phyloP scores from a whole-genome alignment of 2,113 vertebrate genomes.

The Caloenas nicobarica region DNA sequence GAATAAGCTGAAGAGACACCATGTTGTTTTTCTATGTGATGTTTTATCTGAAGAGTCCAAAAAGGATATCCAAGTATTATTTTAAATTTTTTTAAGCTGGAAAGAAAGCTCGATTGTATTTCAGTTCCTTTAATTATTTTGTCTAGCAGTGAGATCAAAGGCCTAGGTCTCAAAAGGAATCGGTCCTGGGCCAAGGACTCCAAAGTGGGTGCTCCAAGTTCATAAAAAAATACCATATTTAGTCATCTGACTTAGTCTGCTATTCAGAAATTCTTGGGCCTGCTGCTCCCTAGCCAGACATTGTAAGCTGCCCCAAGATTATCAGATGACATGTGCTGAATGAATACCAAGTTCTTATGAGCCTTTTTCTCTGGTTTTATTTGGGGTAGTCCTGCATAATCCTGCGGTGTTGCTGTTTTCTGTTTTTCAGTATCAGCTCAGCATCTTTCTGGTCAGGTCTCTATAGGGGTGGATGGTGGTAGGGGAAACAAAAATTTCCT shows the following conservation, averaged over 20 bases:
- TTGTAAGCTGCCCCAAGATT: constrained; percentile 43
- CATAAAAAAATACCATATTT: constrained; percentile 58
- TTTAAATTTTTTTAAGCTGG: background rate
- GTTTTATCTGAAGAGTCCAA: constrained; percentile 41
- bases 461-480: background rate
- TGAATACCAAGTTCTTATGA: background rate
- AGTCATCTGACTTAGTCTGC: constrained; percentile 39
- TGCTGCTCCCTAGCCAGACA: background rate
- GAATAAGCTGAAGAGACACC: background rate
- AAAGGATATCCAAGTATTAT: constrained; percentile 12
- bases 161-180: constrained; percentile 42
- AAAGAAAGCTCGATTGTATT: constrained; percentile 24
- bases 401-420: background rate
- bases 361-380: background rate
- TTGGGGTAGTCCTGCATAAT: constrained; percentile 1
- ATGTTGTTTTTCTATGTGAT: background rate
- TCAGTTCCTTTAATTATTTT: constrained; percentile 63
- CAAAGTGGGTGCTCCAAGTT: constrained; percentile 40
- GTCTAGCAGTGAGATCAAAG: constrained; percentile 61
- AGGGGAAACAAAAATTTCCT: background rate
- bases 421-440: background rate
- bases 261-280: constrained; percentile 17
- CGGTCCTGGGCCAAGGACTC: constrained; percentile 7
- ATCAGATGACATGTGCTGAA: constrained; percentile 36
- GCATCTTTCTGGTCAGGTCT: background rate